Evolutionary conservation across 1,140 invertebrate genomes (phyloP), one percentile per base, ranked within the genome.

Genomic region (Brachionus manjavacas): DNA sequence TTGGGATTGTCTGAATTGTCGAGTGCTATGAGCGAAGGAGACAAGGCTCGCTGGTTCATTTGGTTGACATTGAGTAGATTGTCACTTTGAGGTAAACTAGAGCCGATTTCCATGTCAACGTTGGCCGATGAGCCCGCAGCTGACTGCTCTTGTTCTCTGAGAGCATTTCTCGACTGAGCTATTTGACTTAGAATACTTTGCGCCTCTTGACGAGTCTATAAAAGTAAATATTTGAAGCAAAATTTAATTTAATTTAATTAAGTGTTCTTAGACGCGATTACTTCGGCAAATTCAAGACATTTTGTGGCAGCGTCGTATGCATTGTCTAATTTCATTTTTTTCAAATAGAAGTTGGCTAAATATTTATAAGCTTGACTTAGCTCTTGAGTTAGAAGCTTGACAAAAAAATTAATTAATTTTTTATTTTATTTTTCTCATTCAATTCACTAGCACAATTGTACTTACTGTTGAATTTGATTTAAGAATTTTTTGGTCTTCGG

Each of bases 231-330:
- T n/a, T n/a, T 60, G 23, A 72, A 20, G 9, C 6, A 60, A 35
- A 35, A 20, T 16, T 72, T 46, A 16, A 72, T 72, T 72, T 31
- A 46, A 72, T 46, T 28, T 1, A 80, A 80, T 49, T 49, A 23
- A 39, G 31, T 43, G 16, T 72, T 41, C 1, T 72, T 31, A 72
- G 28, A n/a, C 11, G n/a, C 1, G 41, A 46, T 25, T 25, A 83
- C 79, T 46, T 83, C 81, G n/a, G 81, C 23, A 70, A 83, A 83
- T 46, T 83, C 68, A n/a, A 83, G 35, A 39, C 81, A 83, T 28
- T 83, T 83, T 28, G 60, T 70, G 28, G 81, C 81, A 12, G 60
- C 60, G 9, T 68, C 60, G 52, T 70, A 72, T 23, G 81, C 81
- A 20, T 83, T 25, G 60, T 83, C 81, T 52, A 68, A 55, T 55